Evolutionary conservation across 2,888 invertebrate genomes (phyloP).

Genomic region (Harpalus rubripes): DNA sequence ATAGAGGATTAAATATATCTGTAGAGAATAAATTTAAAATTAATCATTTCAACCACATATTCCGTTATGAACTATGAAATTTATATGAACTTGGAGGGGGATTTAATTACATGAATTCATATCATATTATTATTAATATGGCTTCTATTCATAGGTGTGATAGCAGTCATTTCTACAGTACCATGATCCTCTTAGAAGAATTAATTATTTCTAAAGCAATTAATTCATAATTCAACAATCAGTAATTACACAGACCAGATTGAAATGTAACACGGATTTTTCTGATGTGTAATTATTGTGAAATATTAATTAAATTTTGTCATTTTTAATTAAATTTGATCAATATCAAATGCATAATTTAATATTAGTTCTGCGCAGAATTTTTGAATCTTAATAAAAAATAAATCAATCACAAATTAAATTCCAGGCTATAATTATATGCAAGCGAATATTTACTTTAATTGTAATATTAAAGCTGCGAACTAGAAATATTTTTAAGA

Average conservation of each 20-base stretch:
- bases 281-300: slow-evolving; percentile 36
- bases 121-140: slow-evolving; percentile 10
- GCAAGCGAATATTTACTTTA: not conserved
- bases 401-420: not conserved
- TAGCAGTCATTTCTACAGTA: not conserved
- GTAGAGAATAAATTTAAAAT: not conserved
- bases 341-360: slow-evolving; percentile 27
- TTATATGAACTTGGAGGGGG: not conserved
- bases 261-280: slow-evolving; percentile 28
- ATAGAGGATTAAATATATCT: not conserved
- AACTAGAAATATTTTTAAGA: too few species aligned
- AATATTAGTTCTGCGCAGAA: slow-evolving; percentile 6
- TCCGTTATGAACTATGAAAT: not conserved
- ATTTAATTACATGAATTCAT: slow-evolving; percentile 26
- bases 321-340: slow-evolving; percentile 37
- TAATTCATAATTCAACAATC: not conserved
- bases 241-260: slow-evolving; percentile 25
- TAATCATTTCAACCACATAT: not conserved
- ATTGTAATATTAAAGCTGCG: not conserved
- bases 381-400: slow-evolving; percentile 5
- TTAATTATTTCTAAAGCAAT: slow-evolving; percentile 20
- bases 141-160: not conserved
- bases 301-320: slow-evolving; percentile 32
- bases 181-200: not conserved
- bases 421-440: not conserved